Evolutionary conservation across 2,797 vertebrate genomes (phyloP).

Genomic region (Perodicticus potto): DNA sequence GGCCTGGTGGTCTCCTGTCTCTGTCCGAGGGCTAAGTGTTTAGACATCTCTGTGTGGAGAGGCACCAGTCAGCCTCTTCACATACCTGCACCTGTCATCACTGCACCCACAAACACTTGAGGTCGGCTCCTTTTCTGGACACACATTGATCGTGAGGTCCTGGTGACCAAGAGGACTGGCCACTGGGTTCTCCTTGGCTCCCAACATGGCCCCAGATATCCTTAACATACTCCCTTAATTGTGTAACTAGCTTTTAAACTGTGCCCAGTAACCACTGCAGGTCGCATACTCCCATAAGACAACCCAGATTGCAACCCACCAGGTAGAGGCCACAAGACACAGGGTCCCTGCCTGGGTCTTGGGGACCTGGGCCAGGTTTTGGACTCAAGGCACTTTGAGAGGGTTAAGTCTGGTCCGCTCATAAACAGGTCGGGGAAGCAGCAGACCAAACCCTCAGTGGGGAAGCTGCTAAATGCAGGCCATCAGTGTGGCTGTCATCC

Average conservation of each 20-base stretch:
- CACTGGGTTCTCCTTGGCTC: not conserved
- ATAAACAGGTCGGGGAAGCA: not conserved
- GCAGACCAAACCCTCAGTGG: rapidly evolving
- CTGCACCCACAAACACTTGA: rapidly evolving
- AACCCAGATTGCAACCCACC: not conserved
- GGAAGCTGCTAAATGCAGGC: not conserved
- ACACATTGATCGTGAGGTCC: rapidly evolving
- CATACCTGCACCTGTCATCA: rapidly evolving
- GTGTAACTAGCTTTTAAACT: not conserved
- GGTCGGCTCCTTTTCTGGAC: not conserved
- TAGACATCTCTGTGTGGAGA: rapidly evolving
- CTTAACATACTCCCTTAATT: not conserved
- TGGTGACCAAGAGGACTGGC: not conserved
- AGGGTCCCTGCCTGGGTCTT: too few relatives aligned
- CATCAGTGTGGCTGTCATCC: not conserved
- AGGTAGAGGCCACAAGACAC: not conserved
- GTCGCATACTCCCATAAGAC: not conserved
- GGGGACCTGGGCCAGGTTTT: too few relatives aligned
- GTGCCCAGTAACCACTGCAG: too few relatives aligned
- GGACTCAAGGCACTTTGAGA: rapidly evolving
- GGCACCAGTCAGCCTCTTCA: rapidly evolving
- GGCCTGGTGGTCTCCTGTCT: not conserved
- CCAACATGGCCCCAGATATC: not conserved
- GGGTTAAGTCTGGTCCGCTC: not conserved
- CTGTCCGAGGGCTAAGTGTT: rapidly evolving